phyloP scores from a whole-genome alignment of 2,113 vertebrate genomes.

The Dascyllus trimaculatus region DNA sequence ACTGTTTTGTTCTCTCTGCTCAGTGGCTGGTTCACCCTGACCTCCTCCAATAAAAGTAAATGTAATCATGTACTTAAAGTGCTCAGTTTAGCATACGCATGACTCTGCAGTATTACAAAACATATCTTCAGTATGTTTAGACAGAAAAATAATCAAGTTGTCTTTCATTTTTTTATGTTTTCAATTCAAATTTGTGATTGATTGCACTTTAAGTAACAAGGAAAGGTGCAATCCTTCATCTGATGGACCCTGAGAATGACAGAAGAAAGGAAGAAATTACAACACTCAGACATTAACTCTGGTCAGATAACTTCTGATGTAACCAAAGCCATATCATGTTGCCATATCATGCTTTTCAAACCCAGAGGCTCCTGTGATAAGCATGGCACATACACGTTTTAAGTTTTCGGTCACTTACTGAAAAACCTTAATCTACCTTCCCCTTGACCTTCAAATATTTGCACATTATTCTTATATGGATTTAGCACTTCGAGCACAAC shows the following conservation, averaged over 20 bases:
- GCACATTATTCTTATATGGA: slow-evolving; percentile 11
- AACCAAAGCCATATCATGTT: slow-evolving; percentile 56
- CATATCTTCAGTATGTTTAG: slow-evolving; percentile 28
- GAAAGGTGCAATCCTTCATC: background rate
- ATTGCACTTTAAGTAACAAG: slow-evolving; percentile 4
- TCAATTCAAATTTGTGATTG: slow-evolving; percentile 3
- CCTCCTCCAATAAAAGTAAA: slow-evolving; percentile 41
- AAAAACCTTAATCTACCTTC: slow-evolving; percentile 27
- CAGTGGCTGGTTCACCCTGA: slow-evolving; percentile 47
- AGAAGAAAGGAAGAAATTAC: background rate
- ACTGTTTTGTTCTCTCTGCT: slow-evolving; percentile 65
- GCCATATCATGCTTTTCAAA: slow-evolving; percentile 17
- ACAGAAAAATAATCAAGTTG: slow-evolving; percentile 2
- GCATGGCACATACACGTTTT: no score
- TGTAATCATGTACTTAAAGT: slow-evolving; percentile 49
- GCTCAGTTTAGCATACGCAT: slow-evolving; percentile 47
- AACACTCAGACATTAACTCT: background rate
- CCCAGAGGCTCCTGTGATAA: background rate
- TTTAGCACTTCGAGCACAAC: slow-evolving; percentile 48
- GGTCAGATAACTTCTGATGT: slow-evolving; percentile 12
- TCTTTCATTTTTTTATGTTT: slow-evolving; percentile 15
- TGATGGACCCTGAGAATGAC: background rate
- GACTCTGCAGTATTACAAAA: slow-evolving; percentile 49
- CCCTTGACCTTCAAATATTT: slow-evolving; percentile 12
- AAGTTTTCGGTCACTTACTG: background rate